Base-by-base conservation (phyloP, 1,140 invertebrate species). In the Bombus sylvicola region DNA sequence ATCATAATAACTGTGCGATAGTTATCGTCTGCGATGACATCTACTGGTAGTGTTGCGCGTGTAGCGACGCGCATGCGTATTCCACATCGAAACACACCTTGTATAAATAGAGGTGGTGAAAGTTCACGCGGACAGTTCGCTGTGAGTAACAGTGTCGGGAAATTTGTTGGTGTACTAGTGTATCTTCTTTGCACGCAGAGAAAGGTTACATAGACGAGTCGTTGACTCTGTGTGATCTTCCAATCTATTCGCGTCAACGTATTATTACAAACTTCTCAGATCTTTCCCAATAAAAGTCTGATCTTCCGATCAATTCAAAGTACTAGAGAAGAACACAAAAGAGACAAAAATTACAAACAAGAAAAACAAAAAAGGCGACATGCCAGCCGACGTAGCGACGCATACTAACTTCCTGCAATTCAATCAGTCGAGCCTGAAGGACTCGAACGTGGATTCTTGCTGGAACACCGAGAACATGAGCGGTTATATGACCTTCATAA, bases 381-480 rank as follows among this genome's bases (percentile, higher is more conserved):
- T 95, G 95, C 95, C 95, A 43, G 94, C 93, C 43, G 94, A 95
- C 92, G 94, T 95, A 73, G 94, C 94, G 13, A 94, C 94, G 89
- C 93, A 94, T 74, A 91, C 92, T n/a, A 94, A 93, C 80, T 94
- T 94, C 81, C 89, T 94, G 18, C 92, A 93, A 64, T 92, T 94
- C 69, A 92, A 92, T 81, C 92, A 93, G 72, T 85, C 91, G 62
- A 92, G 92, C 39, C 22, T 92, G 81, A 91, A 92, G 81, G 87
- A 91, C 41, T 92, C 93, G 39, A 94, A 93, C 87, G 86, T 94
- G 25, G 93, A 94, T 57, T 93, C 95, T 74, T 95, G 95, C 69
- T 95, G 95, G 94, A 96, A 96, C 91, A 96, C 96, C 3, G 96
- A 97, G 92, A 95, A 96, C 75, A 96, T 96, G 95, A 96, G 95